phyloP scores from a whole-genome alignment of 2,113 vertebrate genomes.

The Callipepla californica region DNA sequence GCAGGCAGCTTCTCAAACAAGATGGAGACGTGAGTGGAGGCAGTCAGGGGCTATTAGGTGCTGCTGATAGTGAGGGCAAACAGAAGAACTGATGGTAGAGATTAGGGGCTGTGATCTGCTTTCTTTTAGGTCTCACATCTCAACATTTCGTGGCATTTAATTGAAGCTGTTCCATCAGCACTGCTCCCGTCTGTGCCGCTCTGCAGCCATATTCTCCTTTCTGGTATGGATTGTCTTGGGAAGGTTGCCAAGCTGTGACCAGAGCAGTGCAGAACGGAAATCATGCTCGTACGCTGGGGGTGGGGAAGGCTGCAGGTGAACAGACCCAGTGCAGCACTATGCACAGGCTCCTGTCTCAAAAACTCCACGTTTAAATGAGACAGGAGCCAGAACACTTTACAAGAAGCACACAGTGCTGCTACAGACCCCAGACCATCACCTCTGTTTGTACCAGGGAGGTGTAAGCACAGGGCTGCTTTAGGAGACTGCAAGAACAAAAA shows the following conservation, averaged over 20 bases:
- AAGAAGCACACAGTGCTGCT: not conserved
- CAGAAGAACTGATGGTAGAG: slow-evolving; percentile 28
- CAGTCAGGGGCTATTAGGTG: slow-evolving; percentile 42
- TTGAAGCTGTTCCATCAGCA: slow-evolving; percentile 35
- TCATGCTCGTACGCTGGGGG: slow-evolving; percentile 37
- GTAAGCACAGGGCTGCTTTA: not conserved
- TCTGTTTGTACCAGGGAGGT: not conserved
- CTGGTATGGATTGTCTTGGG: slow-evolving; percentile 59
- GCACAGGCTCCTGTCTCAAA: not conserved
- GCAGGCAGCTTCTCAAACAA: slow-evolving; percentile 53
- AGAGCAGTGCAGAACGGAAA: slow-evolving; percentile 58
- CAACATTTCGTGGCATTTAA: slow-evolving; percentile 44
- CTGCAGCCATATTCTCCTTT: slow-evolving; percentile 56
- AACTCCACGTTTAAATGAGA: not conserved
- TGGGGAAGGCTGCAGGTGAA: slow-evolving; percentile 62
- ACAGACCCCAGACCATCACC: not conserved
- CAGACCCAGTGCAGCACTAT: not conserved
- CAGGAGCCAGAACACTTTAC: not conserved
- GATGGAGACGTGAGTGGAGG: slow-evolving; percentile 45
- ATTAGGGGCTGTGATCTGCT: slow-evolving; percentile 53
- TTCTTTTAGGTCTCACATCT: slow-evolving; percentile 20
- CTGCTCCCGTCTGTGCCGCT: not conserved
- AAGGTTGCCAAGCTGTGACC: slow-evolving; percentile 68
- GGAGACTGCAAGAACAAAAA: not conserved
- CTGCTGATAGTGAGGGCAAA: slow-evolving; percentile 19